These are phyloP conservation scores for Neoaliturus tenellus DNA, from an alignment of 2,888 invertebrate genomes.

Conservation along the genomic window DNA sequence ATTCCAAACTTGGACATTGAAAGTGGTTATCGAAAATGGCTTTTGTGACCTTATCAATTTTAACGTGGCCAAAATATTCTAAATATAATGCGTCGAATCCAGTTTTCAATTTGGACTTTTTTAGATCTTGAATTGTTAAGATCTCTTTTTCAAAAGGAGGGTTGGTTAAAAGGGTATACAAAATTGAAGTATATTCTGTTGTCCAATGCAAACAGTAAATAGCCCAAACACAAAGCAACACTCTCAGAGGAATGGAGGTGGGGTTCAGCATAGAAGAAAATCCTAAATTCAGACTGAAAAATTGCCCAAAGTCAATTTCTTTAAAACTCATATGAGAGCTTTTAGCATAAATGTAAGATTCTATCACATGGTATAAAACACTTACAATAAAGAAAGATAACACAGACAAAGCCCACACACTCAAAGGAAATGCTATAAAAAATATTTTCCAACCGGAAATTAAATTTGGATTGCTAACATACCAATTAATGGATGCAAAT, in stretches of 20 bases:
- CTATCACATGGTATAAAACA: neutral
- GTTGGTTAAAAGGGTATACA: neutral
- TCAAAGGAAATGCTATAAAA: neutral
- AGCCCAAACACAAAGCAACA: neutral
- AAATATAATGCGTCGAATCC: neutral
- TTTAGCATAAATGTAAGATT: neutral
- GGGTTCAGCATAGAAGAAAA: neutral
- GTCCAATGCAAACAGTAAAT: slow-evolving; percentile 29
- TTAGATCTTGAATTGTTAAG: slow-evolving; percentile 3
- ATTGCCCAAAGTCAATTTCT: neutral
- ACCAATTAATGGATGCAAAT: slow-evolving; percentile 21
- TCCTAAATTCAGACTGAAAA: slow-evolving; percentile 7
- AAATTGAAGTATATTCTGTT: neutral
- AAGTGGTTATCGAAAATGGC: neutral
- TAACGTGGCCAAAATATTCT: neutral
- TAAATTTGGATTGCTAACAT: neutral
- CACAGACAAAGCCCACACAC: neutral
- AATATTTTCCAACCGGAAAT: slow-evolving; percentile 21
- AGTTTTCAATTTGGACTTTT: neutral
- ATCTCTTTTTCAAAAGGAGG: slow-evolving; percentile 24
- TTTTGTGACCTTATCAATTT: slow-evolving; percentile 1
- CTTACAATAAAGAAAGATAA: neutral
- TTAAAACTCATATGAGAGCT: neutral
- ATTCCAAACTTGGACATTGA: neutral
- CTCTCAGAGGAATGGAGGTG: neutral